Evolutionary conservation across 2,113 vertebrate genomes (phyloP), one percentile per base, ranked within the genome.

Genomic region (Erythrolamprus reginae): DNA sequence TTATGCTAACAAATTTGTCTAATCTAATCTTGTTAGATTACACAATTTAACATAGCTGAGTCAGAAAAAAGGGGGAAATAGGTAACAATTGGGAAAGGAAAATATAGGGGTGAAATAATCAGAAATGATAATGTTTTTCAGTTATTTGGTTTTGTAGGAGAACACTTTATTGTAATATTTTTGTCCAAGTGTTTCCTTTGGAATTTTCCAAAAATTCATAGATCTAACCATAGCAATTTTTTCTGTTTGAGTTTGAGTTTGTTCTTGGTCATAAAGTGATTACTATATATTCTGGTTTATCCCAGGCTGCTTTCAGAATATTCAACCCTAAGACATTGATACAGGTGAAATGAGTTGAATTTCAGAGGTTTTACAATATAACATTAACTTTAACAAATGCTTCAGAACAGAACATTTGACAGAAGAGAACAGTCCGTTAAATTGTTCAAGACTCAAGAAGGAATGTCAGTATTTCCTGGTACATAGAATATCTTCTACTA

Each of bases 361-460:
- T 89, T 91, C 56, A 88, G 86, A 92, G 94, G 92, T 93, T 94
- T 95, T 92, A 91, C 94, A 94, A 86, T 92, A 87, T 89, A 94
- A 91, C 94, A 93, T 95, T 96, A 95, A 96, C 95, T 95, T 95
- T 95, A 95, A 95, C 94, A 92, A 95, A 95, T 96, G 94, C 94
- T 92, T 95, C 95, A 96, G 95, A 96, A 96, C 95, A 95, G 94
- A 95, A 91, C 93, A 84, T 95, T 94, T 96, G 96, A 95, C 94
- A 96, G 95, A 94, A 95, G 93, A 96, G 93, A 96, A 96, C 95
- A 94, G 95, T 94, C 93, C 96, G 95, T 94, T 96, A 96, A 96
- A 96, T 95, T 96, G 92, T 94, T 95, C 95, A 95, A 94, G 95
- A 95, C 94, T 94, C 92, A 96, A 93, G 92, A 95, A 91, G 94